Base-by-base conservation (phyloP, 2,888 invertebrate species). In the Mythimna albipuncta region DNA sequence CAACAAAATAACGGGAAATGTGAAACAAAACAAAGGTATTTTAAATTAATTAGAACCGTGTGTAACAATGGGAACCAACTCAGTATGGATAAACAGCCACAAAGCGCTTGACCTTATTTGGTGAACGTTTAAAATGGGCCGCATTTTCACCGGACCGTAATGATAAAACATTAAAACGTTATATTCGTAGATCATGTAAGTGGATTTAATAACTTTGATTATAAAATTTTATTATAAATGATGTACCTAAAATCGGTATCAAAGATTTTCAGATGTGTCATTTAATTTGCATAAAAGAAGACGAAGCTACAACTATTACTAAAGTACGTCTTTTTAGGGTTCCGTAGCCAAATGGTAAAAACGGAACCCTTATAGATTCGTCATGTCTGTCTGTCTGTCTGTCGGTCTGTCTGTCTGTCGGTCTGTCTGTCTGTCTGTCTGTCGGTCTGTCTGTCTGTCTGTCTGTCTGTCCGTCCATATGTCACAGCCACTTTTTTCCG, bases 41-140 rank as follows among this genome's bases (percentile, higher is more conserved):
- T 44, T 47, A 66, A 71, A 80, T 75, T 72, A 72, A 79, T 82
- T 82, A 68, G 52, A 58, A 72, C 67, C 68, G 61, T 81, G 81
- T 64, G 66, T 72, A 66, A 77, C 72, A 73, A 71, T 67, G 50
- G 59, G 16, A 64, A 73, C 68, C 64, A 72, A 77, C 61, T 69
- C 71, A 66, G 70, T 77, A 85, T 61, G 77, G 64, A 72, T 75
- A 83, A 78, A 77, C 70, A 67, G 38, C 72, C 73, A 72, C 76
- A 75, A 77, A 83, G 72, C 66, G 67, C 75, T 85, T 81, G 81
- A 85, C 86, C 86, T 72, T 79, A 82, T 82, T 76, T 72, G 62
- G 64, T 26, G 47, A 83, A 63, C 72, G 65, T 68, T 81, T 72
- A 47, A 70, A 77, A 64, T 63, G 47, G 62, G 50, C 64, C 54